Conservation (phyloP, 1,140 invertebrate genomes). For the Homalodisca vitripennis region DNA sequence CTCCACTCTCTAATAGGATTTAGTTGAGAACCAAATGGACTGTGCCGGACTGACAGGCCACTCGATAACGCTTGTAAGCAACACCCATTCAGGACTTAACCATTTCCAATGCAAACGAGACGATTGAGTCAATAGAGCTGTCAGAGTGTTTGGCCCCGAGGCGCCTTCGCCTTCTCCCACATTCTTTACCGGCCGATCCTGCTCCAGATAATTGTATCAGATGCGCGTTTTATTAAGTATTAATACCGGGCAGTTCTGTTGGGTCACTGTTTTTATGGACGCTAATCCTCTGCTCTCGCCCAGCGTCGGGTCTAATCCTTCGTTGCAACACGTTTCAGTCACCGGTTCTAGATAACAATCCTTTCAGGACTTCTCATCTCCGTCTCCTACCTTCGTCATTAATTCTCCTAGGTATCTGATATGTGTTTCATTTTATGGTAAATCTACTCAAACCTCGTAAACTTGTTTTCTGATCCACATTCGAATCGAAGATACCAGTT, state of each 20-base stretch:
- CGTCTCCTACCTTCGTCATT: too few species aligned
- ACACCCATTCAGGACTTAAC: conserved; percentile 14
- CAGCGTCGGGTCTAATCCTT: too few species aligned
- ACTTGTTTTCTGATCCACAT: too few species aligned
- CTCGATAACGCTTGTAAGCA: conserved; percentile 12
- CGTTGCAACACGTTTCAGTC: background rate
- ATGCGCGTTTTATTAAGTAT: conserved; percentile 9
- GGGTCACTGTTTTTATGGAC: conserved; percentile 8
- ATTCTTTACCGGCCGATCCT: too few species aligned
- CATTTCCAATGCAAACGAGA: conserved; percentile 11
- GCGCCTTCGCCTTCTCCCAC: background rate
- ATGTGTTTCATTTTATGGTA: too few species aligned
- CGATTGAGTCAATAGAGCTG: background rate
- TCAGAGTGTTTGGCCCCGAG: background rate
- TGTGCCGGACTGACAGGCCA: background rate
- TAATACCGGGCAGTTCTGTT: background rate
- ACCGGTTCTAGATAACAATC: conserved; percentile 9
- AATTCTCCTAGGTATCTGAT: too few species aligned
- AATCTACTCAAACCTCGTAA: too few species aligned
- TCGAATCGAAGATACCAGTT: too few species aligned
- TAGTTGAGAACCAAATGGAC: conserved; percentile 14
- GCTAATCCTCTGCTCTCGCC: background rate
- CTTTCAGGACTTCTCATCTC: conserved; percentile 8
- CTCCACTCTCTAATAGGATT: conserved; percentile 8
- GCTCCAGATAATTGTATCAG: background rate